Evolutionary conservation across 2,888 invertebrate species (phyloP), one percentile per base, ranked within the genome.

Genomic region (Hyposoter didymator): DNA sequence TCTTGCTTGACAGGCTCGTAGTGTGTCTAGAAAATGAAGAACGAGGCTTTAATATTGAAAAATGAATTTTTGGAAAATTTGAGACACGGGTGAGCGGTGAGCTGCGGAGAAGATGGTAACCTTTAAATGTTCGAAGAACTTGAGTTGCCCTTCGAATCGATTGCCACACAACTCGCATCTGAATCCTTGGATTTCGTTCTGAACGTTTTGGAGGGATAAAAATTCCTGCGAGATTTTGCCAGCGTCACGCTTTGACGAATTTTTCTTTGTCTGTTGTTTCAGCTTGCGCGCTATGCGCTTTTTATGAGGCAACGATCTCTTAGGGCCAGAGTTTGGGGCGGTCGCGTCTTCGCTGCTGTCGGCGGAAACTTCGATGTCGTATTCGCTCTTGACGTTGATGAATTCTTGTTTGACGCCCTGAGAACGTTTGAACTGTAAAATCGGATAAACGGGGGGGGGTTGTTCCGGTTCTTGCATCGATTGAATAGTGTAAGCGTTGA

Each of bases 111-210:
- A 76, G 14, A 67, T 73, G 22, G 73, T 97, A 83, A 96, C 95
- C 94, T 97, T 98, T 8, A 98, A 95, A 92, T 98, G 98, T 82
- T 97, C 97, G 94, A 97, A 98, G 94, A 98, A 98, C 91, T 96
- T 96, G 22, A 98, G 94, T 92, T 98, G 98, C 85, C 97, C 96
- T 45, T 95, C 95, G 91, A 97, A 97, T 88, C 95, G 95, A 87
- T 95, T 96, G n/a, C 96, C 96, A 92, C 98, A 98, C 17, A 98
- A 93, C 93, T 98, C 97, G 92, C 98, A 98, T 81, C 96, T 95
- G 87, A 96, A 96, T 12, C 95, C 93, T 2, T 95, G 94, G 64
- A 95, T 89, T 28, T 94, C 94, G 45, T 55, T 52, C 2, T 74
- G 52, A 32, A 74, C 69, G 5, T 84, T 32, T 72, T 92, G 89